These are phyloP conservation scores for Drosophila cognata DNA, from an alignment of 2,888 invertebrate species.

Conservation along the genomic window DNA sequence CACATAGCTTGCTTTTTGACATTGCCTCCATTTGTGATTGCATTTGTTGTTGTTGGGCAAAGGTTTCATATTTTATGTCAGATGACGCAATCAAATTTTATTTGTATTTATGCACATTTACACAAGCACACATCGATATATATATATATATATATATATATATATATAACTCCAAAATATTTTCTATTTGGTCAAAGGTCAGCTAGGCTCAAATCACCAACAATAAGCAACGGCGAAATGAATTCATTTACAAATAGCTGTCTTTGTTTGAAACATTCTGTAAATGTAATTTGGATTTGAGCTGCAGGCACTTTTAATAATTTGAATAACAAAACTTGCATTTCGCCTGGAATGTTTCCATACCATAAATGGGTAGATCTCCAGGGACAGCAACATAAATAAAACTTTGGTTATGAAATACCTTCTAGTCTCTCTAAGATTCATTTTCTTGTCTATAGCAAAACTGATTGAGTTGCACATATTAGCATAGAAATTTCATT, in stretches of 20 bases:
- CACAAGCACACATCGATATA: background rate
- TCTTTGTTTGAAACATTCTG: background rate
- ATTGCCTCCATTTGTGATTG: background rate
- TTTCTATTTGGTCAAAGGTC: too few relatives aligned
- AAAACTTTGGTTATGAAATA: background rate
- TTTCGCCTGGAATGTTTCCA: background rate
- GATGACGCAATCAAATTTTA: conserved; percentile 23
- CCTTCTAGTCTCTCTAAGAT: too few relatives aligned
- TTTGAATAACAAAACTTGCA: background rate
- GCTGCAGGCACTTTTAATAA: background rate
- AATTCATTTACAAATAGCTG: background rate
- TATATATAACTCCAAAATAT: too few relatives aligned
- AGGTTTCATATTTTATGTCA: conserved; percentile 4
- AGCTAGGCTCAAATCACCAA: background rate
- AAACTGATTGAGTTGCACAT: background rate
- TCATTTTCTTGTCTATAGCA: background rate
- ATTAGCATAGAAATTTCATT: background rate
- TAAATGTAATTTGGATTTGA: background rate
- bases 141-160: background rate
- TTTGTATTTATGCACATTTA: conserved; percentile 33
- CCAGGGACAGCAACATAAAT: background rate
- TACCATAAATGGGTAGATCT: background rate
- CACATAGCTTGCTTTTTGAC: background rate
- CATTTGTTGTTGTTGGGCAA: background rate
- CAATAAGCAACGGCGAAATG: background rate